Base-by-base conservation (phyloP, 2,113 vertebrate genomes). In the Dipodomys stephensi region DNA sequence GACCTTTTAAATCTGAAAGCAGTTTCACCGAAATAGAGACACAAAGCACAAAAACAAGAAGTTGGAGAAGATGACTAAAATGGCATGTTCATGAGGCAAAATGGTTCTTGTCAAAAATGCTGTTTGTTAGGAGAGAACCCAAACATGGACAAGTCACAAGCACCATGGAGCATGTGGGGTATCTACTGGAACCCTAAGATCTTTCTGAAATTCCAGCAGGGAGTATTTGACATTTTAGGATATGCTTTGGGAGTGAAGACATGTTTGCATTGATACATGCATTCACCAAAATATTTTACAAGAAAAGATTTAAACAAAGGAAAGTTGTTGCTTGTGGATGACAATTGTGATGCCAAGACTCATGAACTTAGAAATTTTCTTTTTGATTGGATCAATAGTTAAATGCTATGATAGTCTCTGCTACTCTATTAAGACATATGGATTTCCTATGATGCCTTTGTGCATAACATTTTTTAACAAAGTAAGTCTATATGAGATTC, bases 401-500 rank as follows among this genome's bases (percentile, higher is more conserved):
- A 93, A 92, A 78, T 77, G 15, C 77, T 35, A 28, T 16, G 71
- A 6, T 12, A 64, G 2, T 68, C n/a, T 87, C n/a, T 88, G 39
- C 91, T 65, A 32, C 10, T 23, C 62, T 67, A 53, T 78, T 71
- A 85, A 84, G 87, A 90, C 87, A 35, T 44, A 32, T 82, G 64
- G 49, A 49, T 49, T 49, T 49, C 46, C 78, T 94, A 65, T 85
- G 92, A 92, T 74, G 46, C 12, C 30, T 77, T 86, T 93, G 22
- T 39, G 69, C 8, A 2, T 76, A 90, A 62, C 68, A 87, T 44
- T 73, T 39, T 94, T 71, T 44, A 60, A 60, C 83, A 82, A 83
- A 76, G 39, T 90, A 83, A 94, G 83, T 87, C 84, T 87, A 35
- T 91, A 86, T 90, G 69, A 94, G 95, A 95, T 90, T 83, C 83